Conservation (phyloP, 2,113 vertebrate species). For the Tetraodon nigroviridis region DNA sequence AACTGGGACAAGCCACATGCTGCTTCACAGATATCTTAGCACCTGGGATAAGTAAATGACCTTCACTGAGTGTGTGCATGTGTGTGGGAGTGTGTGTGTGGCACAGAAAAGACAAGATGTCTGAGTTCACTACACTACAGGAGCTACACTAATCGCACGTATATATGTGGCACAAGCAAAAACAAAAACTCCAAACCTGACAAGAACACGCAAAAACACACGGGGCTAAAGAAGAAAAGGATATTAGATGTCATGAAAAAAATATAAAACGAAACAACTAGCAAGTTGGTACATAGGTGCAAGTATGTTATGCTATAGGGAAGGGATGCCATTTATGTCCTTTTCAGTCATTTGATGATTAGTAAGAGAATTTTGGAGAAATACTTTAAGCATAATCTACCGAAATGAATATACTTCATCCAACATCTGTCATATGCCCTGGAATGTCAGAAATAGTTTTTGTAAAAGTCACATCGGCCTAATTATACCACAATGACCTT, state of each 20-base stretch:
- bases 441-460: constrained; percentile 42
- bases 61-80: constrained; percentile 48
- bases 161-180: constrained; percentile 6
- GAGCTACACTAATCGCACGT: constrained; percentile 58
- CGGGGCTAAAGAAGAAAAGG: constrained; percentile 2
- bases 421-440: constrained; percentile 15
- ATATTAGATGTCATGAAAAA: constrained; percentile 19
- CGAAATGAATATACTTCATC: constrained; percentile 19
- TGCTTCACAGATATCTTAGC: constrained; percentile 73
- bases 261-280: constrained; percentile 20
- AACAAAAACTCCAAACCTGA: constrained; percentile 3
- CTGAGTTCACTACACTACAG: constrained; percentile 49
- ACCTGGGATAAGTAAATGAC: constrained; percentile 66
- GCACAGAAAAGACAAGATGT: constrained; percentile 55
- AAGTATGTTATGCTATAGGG: constrained; percentile 44
- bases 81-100: constrained; percentile 14
- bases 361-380: not conserved
- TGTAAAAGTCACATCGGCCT: constrained; percentile 18
- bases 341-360: constrained; percentile 30
- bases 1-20: constrained; percentile 77
- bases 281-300: constrained; percentile 39
- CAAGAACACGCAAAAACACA: constrained; percentile 7
- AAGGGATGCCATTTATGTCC: constrained; percentile 23
- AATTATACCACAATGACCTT: constrained; percentile 46
- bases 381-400: constrained; percentile 18